These are phyloP conservation scores for Erannis defoliaria DNA, from an alignment of 2,888 invertebrate species.

Conservation along the genomic window DNA sequence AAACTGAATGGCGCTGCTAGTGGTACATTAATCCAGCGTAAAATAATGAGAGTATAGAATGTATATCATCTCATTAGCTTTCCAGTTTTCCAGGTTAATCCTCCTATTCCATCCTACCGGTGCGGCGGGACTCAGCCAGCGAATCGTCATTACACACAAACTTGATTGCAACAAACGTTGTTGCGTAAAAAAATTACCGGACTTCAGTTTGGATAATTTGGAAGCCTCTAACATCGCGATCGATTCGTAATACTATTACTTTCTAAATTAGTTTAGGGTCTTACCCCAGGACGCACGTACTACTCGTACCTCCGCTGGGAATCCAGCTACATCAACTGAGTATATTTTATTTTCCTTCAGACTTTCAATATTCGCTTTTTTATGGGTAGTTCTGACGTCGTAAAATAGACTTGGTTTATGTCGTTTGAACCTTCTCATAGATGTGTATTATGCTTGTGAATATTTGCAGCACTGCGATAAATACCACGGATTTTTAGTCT, in stretches of 20 bases:
- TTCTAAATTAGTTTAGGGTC: constrained; percentile 58
- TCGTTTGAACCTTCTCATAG: background rate
- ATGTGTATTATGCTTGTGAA: background rate
- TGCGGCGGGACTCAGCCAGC: background rate
- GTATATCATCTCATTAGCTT: background rate
- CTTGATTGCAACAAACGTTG: constrained; percentile 28
- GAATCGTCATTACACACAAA: background rate
- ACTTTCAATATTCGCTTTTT: constrained; percentile 27
- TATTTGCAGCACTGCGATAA: background rate
- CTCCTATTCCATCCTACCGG: background rate
- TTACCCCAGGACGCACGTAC: constrained; percentile 52
- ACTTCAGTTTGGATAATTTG: constrained; percentile 43
- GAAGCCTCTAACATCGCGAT: constrained; percentile 46
- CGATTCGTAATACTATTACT: constrained; percentile 53
- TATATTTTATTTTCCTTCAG: constrained; percentile 30
- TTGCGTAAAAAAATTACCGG: constrained; percentile 36
- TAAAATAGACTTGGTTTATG: constrained; percentile 20
- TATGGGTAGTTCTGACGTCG: constrained; percentile 22
- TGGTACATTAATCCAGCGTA: background rate
- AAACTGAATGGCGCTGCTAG: background rate
- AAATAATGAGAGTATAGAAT: background rate
- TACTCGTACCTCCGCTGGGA: constrained; percentile 46
- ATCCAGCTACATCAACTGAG: constrained; percentile 33
- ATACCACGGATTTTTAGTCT: too few relatives aligned
- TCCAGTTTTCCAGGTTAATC: constrained; percentile 1